Evolutionary conservation across 2,888 invertebrate species (phyloP), one percentile per base, ranked within the genome.

Genomic region (Sinohyriopsis cumingii): DNA sequence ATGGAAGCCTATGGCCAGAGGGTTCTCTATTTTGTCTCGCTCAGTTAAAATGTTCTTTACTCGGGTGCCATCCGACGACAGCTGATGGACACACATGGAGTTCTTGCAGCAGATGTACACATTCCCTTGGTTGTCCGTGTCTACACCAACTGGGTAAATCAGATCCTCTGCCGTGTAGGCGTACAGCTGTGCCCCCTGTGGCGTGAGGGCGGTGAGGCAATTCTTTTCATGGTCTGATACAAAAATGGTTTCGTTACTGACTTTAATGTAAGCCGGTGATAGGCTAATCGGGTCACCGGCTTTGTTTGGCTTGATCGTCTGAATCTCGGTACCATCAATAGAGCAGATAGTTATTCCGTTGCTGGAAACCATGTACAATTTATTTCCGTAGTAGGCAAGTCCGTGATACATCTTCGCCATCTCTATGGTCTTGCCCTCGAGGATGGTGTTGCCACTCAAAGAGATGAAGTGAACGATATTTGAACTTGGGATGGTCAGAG

Each of bases 401-500:
- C 71, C 66, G 22, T 69, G 67, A 54, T 76, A 69, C 9, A 69
- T 69, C 28, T 73, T 22, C 5, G 59, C 54, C 1, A 72, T 76
- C n/a, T 59, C 53, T 18, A 73, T 55, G 55, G 55, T 63, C 22
- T 63, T 55, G 18, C 73, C 73, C 53, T 63, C 71, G 33, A 63
- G 59, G 55, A 76, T 57, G 4, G 28, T 33, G n/a, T 76, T 76
- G 19, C 68, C 65, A n/a, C 66, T 45, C 28, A 76, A 18, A 19
- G 65, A 59, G 22, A 76, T 45, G 45, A 76, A 73, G 63, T 76
- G 76, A 19, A 76, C 55, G 19, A 66, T 64, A 33, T 60, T 65
- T 5, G 73, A 67, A 33, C 66, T 69, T 19, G 76, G 76, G 57
- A 33, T 72, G 2, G 71, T 68, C 0, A 72, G 64, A 3, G 63